Conservation (phyloP, 2,113 vertebrate species). For the Crotalus viridis region DNA sequence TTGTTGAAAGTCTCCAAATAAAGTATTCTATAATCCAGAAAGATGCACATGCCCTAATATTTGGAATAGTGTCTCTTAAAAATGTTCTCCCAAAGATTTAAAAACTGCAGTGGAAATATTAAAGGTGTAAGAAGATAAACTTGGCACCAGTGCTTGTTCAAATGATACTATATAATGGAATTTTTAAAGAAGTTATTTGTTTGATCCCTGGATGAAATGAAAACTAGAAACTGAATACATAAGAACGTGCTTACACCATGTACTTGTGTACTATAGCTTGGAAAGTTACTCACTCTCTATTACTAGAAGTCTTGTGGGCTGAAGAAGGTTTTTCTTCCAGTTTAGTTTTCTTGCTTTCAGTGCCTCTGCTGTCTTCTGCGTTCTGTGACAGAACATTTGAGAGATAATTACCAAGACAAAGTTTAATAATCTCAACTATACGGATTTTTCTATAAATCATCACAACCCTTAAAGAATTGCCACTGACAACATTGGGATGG, state of each 20-base stretch:
- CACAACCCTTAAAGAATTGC: background rate
- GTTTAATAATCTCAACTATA: background rate
- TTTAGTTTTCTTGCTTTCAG: conserved; percentile 90
- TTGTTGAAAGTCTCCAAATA: background rate
- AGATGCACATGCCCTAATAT: too few species aligned
- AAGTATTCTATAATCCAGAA: background rate
- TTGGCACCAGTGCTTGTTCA: background rate
- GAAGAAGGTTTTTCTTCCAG: conserved; percentile 85
- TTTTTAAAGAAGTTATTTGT: background rate
- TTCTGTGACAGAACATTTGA: conserved; percentile 74
- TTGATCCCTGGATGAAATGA: background rate
- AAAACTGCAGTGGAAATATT: background rate
- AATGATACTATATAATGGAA: background rate
- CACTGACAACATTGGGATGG: background rate
- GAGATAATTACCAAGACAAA: conserved; percentile 42
- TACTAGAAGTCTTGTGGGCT: conserved; percentile 85
- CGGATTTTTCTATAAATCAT: background rate
- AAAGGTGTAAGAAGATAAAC: background rate
- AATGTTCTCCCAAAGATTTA: background rate
- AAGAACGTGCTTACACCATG: background rate
- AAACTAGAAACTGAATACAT: background rate
- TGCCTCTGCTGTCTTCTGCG: conserved; percentile 84
- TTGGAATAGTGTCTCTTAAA: background rate
- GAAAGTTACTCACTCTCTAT: conserved; percentile 85
- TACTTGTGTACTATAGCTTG: background rate